Conservation (phyloP, 2,797 vertebrate genomes). For the Halcyon smyrnensis region DNA sequence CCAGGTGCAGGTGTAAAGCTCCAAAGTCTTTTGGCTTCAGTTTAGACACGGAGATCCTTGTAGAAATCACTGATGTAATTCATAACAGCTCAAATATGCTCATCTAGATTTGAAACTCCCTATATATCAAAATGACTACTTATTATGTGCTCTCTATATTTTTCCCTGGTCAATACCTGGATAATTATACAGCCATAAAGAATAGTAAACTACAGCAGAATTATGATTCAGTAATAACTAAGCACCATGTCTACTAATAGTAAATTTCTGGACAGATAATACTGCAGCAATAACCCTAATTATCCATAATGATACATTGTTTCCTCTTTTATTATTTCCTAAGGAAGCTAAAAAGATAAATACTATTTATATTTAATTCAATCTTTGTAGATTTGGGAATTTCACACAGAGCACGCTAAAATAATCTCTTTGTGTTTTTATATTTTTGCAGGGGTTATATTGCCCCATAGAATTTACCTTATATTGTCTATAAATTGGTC, state of each 20-base stretch:
- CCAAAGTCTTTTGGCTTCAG: background rate
- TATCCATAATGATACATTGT: background rate
- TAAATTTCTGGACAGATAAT: background rate
- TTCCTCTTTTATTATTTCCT: background rate
- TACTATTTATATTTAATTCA: background rate
- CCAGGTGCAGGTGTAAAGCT: background rate
- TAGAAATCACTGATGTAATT: background rate
- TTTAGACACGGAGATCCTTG: background rate
- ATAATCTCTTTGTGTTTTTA: background rate
- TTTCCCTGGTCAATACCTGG: background rate
- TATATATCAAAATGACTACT: background rate
- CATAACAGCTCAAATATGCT: background rate
- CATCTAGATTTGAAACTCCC: background rate
- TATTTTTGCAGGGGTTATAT: background rate
- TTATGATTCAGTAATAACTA: background rate
- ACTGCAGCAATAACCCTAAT: background rate
- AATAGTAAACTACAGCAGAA: background rate
- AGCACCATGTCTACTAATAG: background rate
- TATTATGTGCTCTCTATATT: background rate
- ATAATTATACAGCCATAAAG: background rate
- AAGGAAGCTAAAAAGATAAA: background rate
- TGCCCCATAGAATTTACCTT: slow-evolving; percentile 29
- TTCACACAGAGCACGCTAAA: background rate
- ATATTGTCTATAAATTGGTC: slow-evolving; percentile 1
- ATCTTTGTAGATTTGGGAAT: background rate